Evolutionary conservation across 2,797 vertebrate genomes (phyloP), one percentile per base, ranked within the genome.

Genomic region (Onychomys arenicola): DNA sequence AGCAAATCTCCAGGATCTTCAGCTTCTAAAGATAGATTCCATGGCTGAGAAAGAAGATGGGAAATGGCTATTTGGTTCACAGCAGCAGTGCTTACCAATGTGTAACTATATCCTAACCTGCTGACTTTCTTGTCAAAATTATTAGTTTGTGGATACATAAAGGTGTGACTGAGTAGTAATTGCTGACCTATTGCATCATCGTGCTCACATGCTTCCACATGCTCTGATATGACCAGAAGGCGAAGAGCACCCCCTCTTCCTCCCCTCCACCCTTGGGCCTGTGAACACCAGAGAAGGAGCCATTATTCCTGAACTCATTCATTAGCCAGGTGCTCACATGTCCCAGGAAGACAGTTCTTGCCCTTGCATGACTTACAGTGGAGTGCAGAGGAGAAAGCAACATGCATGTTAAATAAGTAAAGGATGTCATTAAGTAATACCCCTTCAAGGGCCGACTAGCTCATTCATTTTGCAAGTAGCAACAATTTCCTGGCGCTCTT

Each of bases 101-200:
- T 61, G 59, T 81, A 76, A 86, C 57, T 11, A 2, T 19, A 46
- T 29, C 29, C 67, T 52, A 29, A 89, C 52, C 37, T 55, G 59
- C 63, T 75, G 93, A 40, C 83, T 90, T 95, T 81, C 93, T 71
- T 67, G 75, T 73, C 57, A 80, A 90, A 93, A 93, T 40, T 5
- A 46, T 61, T 52, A 88, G 82, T 84, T 27, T 93, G 67, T 89
- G 91, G 83, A 63, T 75, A 65, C 43, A 27, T 37, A 63, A 75
- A 93, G 84, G 88, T 87, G 63, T 69, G 46, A 29, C 29, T 88
- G 73, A 69, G 78, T 4, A 27, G 5, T 59, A 23, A 77, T 19
- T 82, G 61, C 80, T 55, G 27, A 49, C 21, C 69, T 10, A 37
- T 29, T 2, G 1, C 11, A 27, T 59, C 46, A 40, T n/a, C 43